Conservation (phyloP, 2,888 invertebrate genomes). For the Agrochola macilenta region DNA sequence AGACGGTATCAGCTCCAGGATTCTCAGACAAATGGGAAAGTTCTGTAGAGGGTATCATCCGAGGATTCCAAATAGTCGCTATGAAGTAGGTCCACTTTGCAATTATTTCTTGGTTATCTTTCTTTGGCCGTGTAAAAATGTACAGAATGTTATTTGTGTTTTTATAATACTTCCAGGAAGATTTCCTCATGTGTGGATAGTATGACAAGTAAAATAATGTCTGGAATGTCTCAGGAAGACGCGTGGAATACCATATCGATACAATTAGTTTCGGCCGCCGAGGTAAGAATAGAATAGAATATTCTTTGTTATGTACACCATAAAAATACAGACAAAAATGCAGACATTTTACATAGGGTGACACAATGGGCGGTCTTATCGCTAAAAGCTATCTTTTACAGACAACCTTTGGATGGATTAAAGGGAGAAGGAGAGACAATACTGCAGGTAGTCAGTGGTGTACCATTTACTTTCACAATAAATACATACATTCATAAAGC, state of each 20-base stretch:
- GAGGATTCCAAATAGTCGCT: conserved; percentile 91
- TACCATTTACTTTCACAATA: too few species aligned
- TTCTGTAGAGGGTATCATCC: conserved; percentile 89
- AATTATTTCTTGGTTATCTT: background rate
- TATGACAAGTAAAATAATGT: conserved; percentile 91
- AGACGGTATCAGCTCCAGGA: conserved; percentile 71
- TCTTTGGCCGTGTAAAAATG: background rate
- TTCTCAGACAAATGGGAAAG: conserved; percentile 81
- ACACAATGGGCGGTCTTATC: too few species aligned
- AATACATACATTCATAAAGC: too few species aligned
- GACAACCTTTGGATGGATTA: too few species aligned
- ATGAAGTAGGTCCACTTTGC: conserved; percentile 86
- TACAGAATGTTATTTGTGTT: background rate
- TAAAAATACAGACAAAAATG: too few species aligned
- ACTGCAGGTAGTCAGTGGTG: too few species aligned
- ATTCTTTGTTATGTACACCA: too few species aligned
- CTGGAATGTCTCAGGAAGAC: conserved; percentile 93
- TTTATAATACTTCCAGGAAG: conserved; percentile 88
- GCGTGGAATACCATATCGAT: conserved; percentile 97
- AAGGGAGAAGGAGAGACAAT: too few species aligned
- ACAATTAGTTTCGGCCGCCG: conserved; percentile 95
- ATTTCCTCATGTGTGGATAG: conserved; percentile 92
- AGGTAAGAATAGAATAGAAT: too few species aligned
- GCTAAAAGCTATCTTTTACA: too few species aligned
- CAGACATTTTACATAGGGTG: too few species aligned